phyloP scores from a whole-genome alignment of 1,140 invertebrate genomes.

The Lerema accius region DNA sequence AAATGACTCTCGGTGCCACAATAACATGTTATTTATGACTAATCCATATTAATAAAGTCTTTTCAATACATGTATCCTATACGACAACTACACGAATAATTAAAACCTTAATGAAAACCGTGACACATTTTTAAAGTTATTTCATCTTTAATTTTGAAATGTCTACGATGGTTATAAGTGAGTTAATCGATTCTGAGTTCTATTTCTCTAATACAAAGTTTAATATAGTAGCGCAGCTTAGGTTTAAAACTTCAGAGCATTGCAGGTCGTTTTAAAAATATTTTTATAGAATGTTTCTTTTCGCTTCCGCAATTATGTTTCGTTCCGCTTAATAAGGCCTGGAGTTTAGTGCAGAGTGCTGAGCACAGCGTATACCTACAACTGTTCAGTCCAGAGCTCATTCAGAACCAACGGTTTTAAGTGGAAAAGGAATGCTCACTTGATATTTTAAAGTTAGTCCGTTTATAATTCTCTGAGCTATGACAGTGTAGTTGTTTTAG shows the following conservation, averaged over 20 bases:
- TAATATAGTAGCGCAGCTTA: background rate
- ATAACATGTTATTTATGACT: too few species aligned
- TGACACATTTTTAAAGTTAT: background rate
- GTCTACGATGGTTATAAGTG: background rate
- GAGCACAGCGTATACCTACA: constrained; percentile 7
- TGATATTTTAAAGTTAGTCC: constrained; percentile 21
- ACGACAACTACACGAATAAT: background rate
- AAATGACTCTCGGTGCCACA: too few species aligned
- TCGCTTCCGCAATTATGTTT: constrained; percentile 34
- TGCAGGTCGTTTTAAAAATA: constrained; percentile 19
- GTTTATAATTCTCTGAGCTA: constrained; percentile 19
- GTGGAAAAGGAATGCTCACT: constrained; percentile 18
- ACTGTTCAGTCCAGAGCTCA: constrained; percentile 19
- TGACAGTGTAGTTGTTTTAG: background rate
- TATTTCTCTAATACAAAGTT: background rate
- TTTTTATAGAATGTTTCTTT: constrained; percentile 29
- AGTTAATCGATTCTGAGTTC: background rate
- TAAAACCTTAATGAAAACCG: background rate
- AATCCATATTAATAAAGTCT: too few species aligned
- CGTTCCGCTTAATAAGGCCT: constrained; percentile 31
- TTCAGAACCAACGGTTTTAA: constrained; percentile 20
- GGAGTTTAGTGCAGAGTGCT: constrained; percentile 16
- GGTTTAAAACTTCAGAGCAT: background rate
- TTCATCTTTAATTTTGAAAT: background rate
- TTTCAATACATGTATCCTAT: background rate